phyloP scores from a whole-genome alignment of 2,113 vertebrate species.

The Rousettus leschenaultii region DNA sequence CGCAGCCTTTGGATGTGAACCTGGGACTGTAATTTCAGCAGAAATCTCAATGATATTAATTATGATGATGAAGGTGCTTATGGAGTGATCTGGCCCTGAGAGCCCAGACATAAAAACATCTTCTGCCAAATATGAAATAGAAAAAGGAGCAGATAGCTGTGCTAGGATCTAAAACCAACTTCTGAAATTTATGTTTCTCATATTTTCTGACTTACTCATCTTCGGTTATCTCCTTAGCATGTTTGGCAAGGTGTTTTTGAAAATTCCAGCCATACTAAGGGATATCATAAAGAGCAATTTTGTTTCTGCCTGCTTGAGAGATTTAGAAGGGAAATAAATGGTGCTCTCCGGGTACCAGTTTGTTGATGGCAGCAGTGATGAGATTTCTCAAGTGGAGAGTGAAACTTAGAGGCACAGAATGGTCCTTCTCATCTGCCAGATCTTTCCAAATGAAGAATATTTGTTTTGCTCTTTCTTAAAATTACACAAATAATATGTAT shows the following conservation, averaged over 20 bases:
- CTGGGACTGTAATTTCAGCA: not conserved
- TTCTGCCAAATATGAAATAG: not conserved
- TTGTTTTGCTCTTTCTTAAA: not conserved
- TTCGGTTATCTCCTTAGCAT: not conserved
- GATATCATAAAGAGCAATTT: not conserved
- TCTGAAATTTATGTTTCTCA: not conserved
- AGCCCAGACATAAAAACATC: not conserved
- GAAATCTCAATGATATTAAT: not conserved
- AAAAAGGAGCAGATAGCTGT: not conserved
- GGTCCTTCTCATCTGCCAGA: not conserved
- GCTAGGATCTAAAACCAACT: not conserved
- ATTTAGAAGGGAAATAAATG: not conserved
- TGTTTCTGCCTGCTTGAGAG: not conserved
- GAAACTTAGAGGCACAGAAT: not conserved
- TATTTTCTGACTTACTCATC: not conserved
- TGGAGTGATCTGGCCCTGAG: not conserved
- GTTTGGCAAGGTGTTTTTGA: not conserved
- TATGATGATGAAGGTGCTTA: too few species aligned
- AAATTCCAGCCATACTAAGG: not conserved
- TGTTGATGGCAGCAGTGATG: not conserved
- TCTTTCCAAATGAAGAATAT: not conserved
- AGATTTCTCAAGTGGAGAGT: not conserved
- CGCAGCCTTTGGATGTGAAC: not conserved
- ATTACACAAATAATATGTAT: not conserved
- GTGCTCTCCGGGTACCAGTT: not conserved